phyloP scores from a whole-genome alignment of 2,888 invertebrate genomes.

The Hydrotaea diabolus region DNA sequence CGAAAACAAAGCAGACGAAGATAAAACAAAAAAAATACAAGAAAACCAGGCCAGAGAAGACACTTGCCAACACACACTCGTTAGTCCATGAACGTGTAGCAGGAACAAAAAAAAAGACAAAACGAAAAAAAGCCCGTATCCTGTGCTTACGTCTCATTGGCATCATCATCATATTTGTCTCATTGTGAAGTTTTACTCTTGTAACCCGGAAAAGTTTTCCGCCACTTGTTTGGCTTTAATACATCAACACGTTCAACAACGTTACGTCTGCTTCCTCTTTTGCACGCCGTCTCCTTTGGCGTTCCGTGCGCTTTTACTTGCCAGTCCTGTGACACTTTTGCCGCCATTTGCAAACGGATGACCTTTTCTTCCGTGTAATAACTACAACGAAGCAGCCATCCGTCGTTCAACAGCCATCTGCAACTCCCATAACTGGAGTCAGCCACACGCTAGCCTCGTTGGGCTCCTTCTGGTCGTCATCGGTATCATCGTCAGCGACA shows the following conservation, averaged over 20 bases:
- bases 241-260: slow-evolving; percentile 31
- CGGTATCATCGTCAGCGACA: slow-evolving; percentile 2
- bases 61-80: neutral
- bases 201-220: slow-evolving; percentile 37
- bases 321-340: slow-evolving; percentile 21
- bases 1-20: neutral
- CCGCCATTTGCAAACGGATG: slow-evolving; percentile 9
- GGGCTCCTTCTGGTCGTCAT: slow-evolving; percentile 2
- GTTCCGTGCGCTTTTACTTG: neutral
- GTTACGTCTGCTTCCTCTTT: neutral
- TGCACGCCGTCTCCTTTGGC: slow-evolving; percentile 1
- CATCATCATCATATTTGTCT: slow-evolving; percentile 1
- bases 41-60: neutral
- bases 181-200: slow-evolving; percentile 1
- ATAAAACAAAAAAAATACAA: neutral
- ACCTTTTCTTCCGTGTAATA: slow-evolving; percentile 26
- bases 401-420: slow-evolving; percentile 45
- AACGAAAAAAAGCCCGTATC: too few relatives aligned
- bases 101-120: neutral
- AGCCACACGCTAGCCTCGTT: neutral
- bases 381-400: slow-evolving; percentile 17
- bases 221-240: slow-evolving; percentile 19
- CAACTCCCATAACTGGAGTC: slow-evolving; percentile 32
- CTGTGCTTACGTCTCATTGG: slow-evolving; percentile 10
- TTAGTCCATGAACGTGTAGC: neutral